Base-by-base conservation (phyloP, 2,888 invertebrate species). In the Stenoptilia bipunctidactyla region DNA sequence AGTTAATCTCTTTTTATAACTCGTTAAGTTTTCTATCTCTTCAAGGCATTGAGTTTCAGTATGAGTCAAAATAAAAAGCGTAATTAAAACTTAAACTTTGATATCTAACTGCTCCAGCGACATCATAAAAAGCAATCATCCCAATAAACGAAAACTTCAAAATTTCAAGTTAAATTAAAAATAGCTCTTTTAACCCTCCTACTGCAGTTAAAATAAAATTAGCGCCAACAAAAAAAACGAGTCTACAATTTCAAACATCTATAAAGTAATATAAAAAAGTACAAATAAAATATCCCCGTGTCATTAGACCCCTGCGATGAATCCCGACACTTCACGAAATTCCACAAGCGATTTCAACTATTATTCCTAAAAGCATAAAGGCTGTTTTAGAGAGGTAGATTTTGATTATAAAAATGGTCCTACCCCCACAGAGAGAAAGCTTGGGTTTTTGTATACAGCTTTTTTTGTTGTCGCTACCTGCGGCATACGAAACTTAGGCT, bases 261-360 rank as follows among this genome's bases (percentile, higher is more conserved):
- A 77, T 77, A 73, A 73, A 70, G 66, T 61, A 56, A 57, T 60
- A 64, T 55, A 59, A 47, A 41, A 58, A 57, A 61, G 63, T 63
- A 59, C 3, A 53, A 50, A 20, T 53, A 50, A 61, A 69, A 70
- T 67, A 63, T 55, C 60, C 69, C 62, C 64, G 69, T 71, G 70
- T 73, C 74, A 72, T 77, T 74, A 73, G 74, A 74, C 72, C 74
- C 75, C 70, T 66, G 68, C 66, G 59, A 59, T 44, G 59, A 43
- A 35, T 37, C 39, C 38, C 41, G 39, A 38, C 15, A 40, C 44
- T 44, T 47, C 9, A 4, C 9, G n/a, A 30, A 30, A 30, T 8
- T 20, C 3, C 20, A 20, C 20, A n/a, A 25, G 2, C 30, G 6
- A 30, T 30, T 30, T 3, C 10, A 30, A 30, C 3, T n/a, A 3